Evolutionary conservation across 2,797 vertebrate genomes (phyloP), one percentile per base, ranked within the genome.

Genomic region (Lagorchestes hirsutus): DNA sequence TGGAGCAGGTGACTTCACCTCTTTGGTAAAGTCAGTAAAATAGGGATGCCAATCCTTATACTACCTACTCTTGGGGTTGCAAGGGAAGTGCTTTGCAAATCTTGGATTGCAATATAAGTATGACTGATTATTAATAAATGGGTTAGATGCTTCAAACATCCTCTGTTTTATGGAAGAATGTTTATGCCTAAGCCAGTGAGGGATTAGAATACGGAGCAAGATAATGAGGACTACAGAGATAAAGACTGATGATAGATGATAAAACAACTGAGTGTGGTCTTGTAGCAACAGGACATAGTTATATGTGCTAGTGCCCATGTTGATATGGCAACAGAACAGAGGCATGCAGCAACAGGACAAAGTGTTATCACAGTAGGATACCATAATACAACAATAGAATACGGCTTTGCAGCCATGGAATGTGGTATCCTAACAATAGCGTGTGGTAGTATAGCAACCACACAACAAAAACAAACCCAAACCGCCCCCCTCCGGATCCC

Each of bases 271-370:
- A 62, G 54, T 0, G 0, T 50, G 55, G 46, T 29, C 34, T 46
- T 92, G 54, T 54, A 91, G 91, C 95, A 95, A 92, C 90, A 34
- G 12, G 1, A 0, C 5, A 55, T 31, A 57, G 62, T 52, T 90
- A 91, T 14, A 0, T 54, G 91, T 87, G 90, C 95, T 92, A 59
- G 55, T 82, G 52, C 46, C 54, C 56, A 59, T 62, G 91, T 92
- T 59, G 31, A 2, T 27, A 91, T n/a, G 90, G 62, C 62, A 56
- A 9, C 24, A 46, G 96, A 92, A 96, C 96, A 62, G 90, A 4
- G 54, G 74, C 93, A 93, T 97, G 96, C 96, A 93, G 94, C 97
- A 97, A 97, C 96, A 92, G 58, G 59, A 59, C 59, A 92, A 93
- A 96, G 95, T 97, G 62, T 95, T 95, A 95, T 74, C 95, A 92